Conservation (phyloP, 1,140 invertebrate species). For the Brachionus sp. region DNA sequence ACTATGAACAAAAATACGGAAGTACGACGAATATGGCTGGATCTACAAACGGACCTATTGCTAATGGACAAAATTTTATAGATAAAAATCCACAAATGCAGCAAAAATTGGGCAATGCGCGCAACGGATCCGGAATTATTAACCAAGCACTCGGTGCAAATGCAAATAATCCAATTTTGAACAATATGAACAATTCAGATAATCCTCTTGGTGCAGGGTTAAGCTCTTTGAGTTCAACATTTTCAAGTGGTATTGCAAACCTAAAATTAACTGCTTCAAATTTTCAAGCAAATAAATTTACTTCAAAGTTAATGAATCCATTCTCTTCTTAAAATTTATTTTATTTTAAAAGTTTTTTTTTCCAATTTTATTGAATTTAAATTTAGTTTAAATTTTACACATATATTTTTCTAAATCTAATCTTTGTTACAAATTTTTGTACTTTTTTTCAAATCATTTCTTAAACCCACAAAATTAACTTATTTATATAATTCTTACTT, state of each 20-base stretch:
- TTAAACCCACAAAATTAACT: not conserved
- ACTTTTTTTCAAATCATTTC: not conserved
- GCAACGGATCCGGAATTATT: not conserved
- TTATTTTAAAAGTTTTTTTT: not conserved
- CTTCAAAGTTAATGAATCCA: slow-evolving; percentile 45
- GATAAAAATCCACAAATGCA: slow-evolving; percentile 14
- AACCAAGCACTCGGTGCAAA: not conserved
- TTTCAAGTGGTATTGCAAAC: slow-evolving; percentile 38
- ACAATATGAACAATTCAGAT: not conserved
- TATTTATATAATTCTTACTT: not conserved
- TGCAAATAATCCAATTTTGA: not conserved
- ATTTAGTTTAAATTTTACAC: not conserved
- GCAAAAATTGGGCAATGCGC: not conserved
- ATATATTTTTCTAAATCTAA: not conserved
- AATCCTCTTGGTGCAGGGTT: slow-evolving; percentile 27
- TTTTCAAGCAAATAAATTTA: slow-evolving; percentile 45
- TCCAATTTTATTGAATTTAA: not conserved
- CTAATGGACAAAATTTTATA: not conserved
- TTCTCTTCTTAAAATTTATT: not conserved
- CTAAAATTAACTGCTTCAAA: slow-evolving; percentile 38
- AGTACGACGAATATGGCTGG: not conserved
- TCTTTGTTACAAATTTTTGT: not conserved
- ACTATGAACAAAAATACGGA: slow-evolving; percentile 43
- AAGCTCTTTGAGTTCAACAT: slow-evolving; percentile 29
- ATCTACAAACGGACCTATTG: not conserved